phyloP scores from a whole-genome alignment of 2,888 invertebrate genomes.

The Colostygia pectinataria region DNA sequence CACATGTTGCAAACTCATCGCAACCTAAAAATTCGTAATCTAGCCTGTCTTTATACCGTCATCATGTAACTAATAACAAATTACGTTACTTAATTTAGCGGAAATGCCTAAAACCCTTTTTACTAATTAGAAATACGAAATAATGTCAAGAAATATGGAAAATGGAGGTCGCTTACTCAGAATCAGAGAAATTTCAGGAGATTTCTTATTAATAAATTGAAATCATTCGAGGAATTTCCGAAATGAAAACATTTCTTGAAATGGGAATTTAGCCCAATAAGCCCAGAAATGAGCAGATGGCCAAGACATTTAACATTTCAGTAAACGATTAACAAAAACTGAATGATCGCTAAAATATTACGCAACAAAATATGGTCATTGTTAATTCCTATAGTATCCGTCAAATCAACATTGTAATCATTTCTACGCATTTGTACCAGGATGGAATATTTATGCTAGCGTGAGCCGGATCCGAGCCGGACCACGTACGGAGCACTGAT shows the following conservation, averaged over 20 bases:
- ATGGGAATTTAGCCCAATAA: not conserved
- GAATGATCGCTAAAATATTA: too few species aligned
- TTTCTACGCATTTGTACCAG: not conserved
- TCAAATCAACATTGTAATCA: not conserved
- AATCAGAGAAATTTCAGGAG: not conserved
- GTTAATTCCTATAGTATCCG: too few species aligned
- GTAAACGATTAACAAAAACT: too few species aligned
- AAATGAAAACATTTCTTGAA: conserved; percentile 2
- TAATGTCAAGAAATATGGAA: conserved; percentile 10
- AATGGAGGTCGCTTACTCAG: not conserved
- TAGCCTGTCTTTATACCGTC: too few species aligned
- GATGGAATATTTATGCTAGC: too few species aligned
- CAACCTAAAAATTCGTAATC: too few species aligned
- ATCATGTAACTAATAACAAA: conserved; percentile 22
- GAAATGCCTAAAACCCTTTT: conserved; percentile 13
- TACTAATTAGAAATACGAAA: conserved; percentile 15
- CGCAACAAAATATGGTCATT: too few species aligned
- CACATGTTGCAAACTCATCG: too few species aligned
- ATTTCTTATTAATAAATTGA: conserved; percentile 9
- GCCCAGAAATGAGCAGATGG: not conserved
- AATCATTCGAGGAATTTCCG: conserved; percentile 1
- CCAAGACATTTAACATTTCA: not conserved
- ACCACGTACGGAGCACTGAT: too few species aligned
- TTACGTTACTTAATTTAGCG: conserved; percentile 17
- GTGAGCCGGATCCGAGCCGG: too few species aligned